Base-by-base conservation (phyloP, 1,140 invertebrate genomes). In the Aethina tumida region DNA sequence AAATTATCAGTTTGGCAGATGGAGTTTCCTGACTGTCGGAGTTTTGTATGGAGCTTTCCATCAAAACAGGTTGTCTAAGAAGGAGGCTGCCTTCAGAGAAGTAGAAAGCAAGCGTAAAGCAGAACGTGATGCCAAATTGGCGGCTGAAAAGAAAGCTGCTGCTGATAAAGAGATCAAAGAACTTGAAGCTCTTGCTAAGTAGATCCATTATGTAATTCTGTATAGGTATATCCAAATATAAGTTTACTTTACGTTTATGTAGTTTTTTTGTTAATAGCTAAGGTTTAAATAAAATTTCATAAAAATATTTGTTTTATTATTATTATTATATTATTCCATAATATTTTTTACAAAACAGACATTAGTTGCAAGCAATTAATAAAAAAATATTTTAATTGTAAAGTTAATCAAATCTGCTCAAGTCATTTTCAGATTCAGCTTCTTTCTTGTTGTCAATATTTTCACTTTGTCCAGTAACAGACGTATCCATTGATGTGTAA, bases 21-120 rank as follows among this genome's bases (percentile, higher is more conserved):
- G 81, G 81, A 77, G 71, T 43, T 66, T 85, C 43, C 67, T 86
- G 6, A 50, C 62, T 9, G 59, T 68, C 4, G 82, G 81, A 14
- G 65, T 85, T 36, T 37, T 72, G 1, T 86, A 81, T 47, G 83
- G 82, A 30, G 70, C 75, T 2, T 74, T 74, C 50, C 73, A 83
- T 55, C 78, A 84, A 39, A 73, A 56, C 47, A 69, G 76, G 25
- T 62, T 81, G 1, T 70, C 72, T 15, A 84, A 72, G 58, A 78
- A 69, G 54, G 81, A 84, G 58, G 63, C 62, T 27, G 69, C 63
- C 33, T 52, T 75, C 10, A 66, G 79, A 17, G 80, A 75, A 58
- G 66, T 75, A 12, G 78, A 82, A 52, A 64, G 65, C 3, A 71
- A 73, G 53, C 70, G 77, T 52, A 81, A 79, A 59, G 68, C 64